Evolutionary conservation across 2,797 vertebrate genomes (phyloP).

Genomic region (Remorina albescens): DNA sequence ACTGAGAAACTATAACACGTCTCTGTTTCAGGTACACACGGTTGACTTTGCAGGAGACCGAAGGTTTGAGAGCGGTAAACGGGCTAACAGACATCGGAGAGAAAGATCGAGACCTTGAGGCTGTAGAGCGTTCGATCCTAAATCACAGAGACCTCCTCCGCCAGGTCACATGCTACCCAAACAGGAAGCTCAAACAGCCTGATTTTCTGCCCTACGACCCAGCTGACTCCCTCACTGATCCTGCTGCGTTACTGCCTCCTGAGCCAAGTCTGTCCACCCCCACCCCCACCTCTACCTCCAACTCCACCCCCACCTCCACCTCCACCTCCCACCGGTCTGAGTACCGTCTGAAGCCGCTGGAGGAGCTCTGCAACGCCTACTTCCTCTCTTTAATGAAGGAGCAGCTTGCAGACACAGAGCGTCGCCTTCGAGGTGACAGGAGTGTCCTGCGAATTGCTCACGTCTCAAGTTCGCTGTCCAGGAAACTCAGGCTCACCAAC

Average conservation of each 20-base stretch:
- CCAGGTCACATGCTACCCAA: conserved; percentile 93
- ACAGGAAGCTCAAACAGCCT: conserved; percentile 88
- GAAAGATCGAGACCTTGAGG: conserved; percentile 86
- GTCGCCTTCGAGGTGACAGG: conserved; percentile 88
- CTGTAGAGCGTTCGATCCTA: conserved; percentile 89
- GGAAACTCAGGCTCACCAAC: conserved; percentile 86
- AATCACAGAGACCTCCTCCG: conserved; percentile 92
- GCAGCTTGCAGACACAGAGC: conserved; percentile 88
- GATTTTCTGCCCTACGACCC: conserved; percentile 89
- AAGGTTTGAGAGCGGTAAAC: conserved; percentile 77
- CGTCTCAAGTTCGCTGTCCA: conserved; percentile 83
- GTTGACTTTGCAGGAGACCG: conserved; percentile 83
- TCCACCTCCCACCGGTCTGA: conserved; percentile 86
- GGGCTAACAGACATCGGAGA: conserved; percentile 39
- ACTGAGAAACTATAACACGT: neutral
- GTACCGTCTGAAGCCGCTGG: conserved; percentile 90
- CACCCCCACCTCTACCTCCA: conserved; percentile 58
- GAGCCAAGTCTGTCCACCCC: conserved; percentile 56
- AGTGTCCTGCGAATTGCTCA: conserved; percentile 86
- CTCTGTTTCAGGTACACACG: conserved; percentile 82
- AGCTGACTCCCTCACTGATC: conserved; percentile 60
- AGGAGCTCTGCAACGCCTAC: conserved; percentile 93
- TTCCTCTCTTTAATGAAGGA: conserved; percentile 91
- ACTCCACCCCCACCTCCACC: conserved; percentile 56
- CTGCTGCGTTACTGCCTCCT: neutral